These are phyloP conservation scores for Pachypeltis micranthus DNA, from an alignment of 1,140 invertebrate species.

Conservation along the genomic window DNA sequence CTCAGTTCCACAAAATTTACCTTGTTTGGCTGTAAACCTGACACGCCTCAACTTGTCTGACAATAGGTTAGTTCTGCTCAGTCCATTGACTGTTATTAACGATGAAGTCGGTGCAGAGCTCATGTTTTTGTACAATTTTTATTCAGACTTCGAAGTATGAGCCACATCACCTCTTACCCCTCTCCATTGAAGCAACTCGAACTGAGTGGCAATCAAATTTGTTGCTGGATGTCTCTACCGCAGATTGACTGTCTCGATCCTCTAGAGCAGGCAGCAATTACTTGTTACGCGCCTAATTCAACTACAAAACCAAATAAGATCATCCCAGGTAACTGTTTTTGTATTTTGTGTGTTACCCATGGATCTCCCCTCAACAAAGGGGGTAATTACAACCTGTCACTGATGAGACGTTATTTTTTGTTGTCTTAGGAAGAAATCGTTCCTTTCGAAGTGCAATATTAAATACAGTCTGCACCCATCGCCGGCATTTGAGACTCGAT, in stretches of 20 bases:
- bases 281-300: constrained; percentile 44
- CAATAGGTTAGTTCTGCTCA: constrained; percentile 44
- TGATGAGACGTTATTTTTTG: not conserved
- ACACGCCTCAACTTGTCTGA: constrained; percentile 81
- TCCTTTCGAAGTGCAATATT: constrained; percentile 59
- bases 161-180: constrained; percentile 81
- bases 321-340: not conserved
- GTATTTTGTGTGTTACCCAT: not conserved
- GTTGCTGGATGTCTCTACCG: constrained; percentile 72
- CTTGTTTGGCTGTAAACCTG: constrained; percentile 76
- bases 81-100: too few relatives aligned
- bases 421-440: constrained; percentile 27
- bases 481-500: constrained; percentile 67
- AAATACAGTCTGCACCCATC: constrained; percentile 67
- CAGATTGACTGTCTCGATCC: constrained; percentile 48
- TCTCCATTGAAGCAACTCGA: constrained; percentile 79
- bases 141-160: constrained; percentile 46
- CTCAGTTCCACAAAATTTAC: constrained; percentile 69
- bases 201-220: constrained; percentile 84
- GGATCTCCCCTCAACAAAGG: too few relatives aligned
- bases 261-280: constrained; percentile 45
- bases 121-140: too few relatives aligned
- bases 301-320: constrained; percentile 13
- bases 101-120: too few relatives aligned
- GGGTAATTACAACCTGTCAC: too few relatives aligned